Base-by-base conservation (phyloP, 2,113 vertebrate genomes). In the Baryphthengus martii region DNA sequence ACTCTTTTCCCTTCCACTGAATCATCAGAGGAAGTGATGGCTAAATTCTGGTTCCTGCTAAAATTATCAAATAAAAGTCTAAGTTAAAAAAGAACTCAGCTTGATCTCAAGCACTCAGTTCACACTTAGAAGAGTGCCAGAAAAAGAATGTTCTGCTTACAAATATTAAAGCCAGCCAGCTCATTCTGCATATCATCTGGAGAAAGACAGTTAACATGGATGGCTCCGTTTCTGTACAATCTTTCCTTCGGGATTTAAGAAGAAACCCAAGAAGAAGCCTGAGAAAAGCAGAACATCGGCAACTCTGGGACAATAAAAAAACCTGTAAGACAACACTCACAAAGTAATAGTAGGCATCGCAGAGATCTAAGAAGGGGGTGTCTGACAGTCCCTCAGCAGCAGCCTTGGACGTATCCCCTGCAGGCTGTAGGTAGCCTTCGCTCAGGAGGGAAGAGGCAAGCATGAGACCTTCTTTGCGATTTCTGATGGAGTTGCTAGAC, bases 361-460 rank as follows among this genome's bases (percentile, higher is more conserved):
- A 79, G 10, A 98, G 96, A 89, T 99, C 99, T 62, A 99, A 95
- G 75, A 99, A 98, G 35, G 97, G 88, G 8, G 96, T 97, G 44
- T 99, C 98, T 8, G 98, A 95, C 4, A 91, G 89, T 3, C 98
- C 95, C 33, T 99, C 98, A 0, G 96, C 98, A 13, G 98, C 98
- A 2, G 82, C 95, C 93, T 99, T 99, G 44, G 99, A 98, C 3
- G 98, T 62, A 9, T 99, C 99, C 11, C 98, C 98, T 3, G 99
- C 99, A 17, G 99, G 98, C 92, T 99, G 99, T 8, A 99, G 97
- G 80, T 99, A 99, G 10, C 99, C 99, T 94, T 99, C 99, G 13
- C 91, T 99, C 88, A 99, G 88, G 59, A 99, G 98, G 1, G 99
- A 99, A 8, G 98, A 98, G 25, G 98, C 98, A 49, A 99, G 94